phyloP scores from a whole-genome alignment of 1,140 invertebrate species.

The Brachionus rotundiformis region DNA sequence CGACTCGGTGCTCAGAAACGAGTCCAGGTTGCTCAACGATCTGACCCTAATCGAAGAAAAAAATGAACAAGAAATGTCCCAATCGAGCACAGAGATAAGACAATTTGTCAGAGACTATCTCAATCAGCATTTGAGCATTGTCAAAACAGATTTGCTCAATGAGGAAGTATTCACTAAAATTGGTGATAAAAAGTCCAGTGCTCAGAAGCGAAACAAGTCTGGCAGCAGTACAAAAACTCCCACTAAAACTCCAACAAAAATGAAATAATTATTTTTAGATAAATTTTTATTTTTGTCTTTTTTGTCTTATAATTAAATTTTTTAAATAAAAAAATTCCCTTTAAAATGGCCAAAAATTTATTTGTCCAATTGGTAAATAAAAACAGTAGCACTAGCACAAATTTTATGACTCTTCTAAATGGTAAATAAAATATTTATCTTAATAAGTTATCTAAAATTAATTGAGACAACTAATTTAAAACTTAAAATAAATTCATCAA shows the following conservation, averaged over 20 bases:
- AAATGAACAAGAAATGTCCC: neutral
- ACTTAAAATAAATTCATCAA: too few species aligned
- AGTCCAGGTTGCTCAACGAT: neutral
- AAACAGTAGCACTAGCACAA: too few species aligned
- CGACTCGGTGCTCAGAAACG: neutral
- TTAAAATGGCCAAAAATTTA: too few species aligned
- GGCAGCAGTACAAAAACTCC: conserved; percentile 4
- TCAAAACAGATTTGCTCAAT: conserved; percentile 43
- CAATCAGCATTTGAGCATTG: conserved; percentile 1
- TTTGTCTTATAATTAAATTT: too few species aligned
- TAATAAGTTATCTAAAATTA: too few species aligned
- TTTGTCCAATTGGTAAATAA: too few species aligned
- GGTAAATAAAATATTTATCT: too few species aligned
- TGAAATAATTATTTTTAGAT: conserved; percentile 1
- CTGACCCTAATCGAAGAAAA: neutral
- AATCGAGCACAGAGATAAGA: neutral
- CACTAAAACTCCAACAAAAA: neutral
- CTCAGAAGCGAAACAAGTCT: neutral
- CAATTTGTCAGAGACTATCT: conserved; percentile 26
- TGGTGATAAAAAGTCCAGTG: neutral
- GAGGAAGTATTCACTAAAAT: conserved; percentile 9
- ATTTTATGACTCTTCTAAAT: too few species aligned
- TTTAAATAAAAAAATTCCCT: neutral
- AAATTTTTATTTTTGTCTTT: neutral
- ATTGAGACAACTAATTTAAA: too few species aligned